Evolutionary conservation across 2,888 invertebrate genomes (phyloP).

Genomic region (Spilosoma lubricipeda): DNA sequence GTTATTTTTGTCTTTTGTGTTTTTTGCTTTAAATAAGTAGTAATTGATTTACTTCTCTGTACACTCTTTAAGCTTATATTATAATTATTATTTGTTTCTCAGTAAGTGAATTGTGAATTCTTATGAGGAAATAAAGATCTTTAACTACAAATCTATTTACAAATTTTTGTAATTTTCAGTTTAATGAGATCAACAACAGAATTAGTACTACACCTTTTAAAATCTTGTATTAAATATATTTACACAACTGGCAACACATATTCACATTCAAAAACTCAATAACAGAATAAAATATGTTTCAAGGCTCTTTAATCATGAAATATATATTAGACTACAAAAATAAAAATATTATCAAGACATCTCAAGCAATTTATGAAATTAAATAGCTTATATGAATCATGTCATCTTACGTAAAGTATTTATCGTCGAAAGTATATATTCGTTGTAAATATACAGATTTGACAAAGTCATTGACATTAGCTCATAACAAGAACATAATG

Average conservation of each 20-base stretch:
- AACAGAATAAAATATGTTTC: constrained; percentile 1
- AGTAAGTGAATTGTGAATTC: too few species aligned
- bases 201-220: background rate
- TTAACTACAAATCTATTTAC: too few species aligned
- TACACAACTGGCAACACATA: background rate
- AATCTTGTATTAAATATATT: too few species aligned
- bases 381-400: constrained; percentile 20
- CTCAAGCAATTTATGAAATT: constrained; percentile 3
- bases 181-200: too few species aligned
- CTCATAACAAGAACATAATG: background rate
- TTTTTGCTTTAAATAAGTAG: too few species aligned
- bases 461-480: constrained; percentile 15
- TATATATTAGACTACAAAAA: constrained; percentile 22
- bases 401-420: constrained; percentile 12
- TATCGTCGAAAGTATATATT: background rate
- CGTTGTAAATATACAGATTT: background rate
- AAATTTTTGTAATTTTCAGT: too few species aligned
- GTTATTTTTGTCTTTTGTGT: too few species aligned
- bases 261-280: background rate
- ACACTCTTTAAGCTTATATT: too few species aligned
- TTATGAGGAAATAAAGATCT: too few species aligned
- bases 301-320: background rate
- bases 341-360: constrained; percentile 29
- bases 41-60: too few species aligned
- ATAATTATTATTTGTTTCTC: too few species aligned